Evolutionary conservation across 2,797 vertebrate species (phyloP).

Genomic region (Moxostoma hubbsi): DNA sequence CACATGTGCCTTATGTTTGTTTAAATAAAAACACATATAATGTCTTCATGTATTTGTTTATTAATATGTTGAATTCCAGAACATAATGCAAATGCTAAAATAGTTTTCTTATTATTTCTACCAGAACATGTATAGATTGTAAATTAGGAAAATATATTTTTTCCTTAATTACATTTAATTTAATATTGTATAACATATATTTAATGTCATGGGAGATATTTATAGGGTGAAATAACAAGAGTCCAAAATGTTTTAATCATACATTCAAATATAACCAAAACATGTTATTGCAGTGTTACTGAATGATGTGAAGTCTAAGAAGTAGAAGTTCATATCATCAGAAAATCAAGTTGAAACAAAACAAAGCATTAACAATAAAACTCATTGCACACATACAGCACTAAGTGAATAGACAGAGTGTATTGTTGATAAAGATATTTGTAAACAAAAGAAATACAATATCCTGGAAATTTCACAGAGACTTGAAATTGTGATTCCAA

Average conservation of each 20-base stretch:
- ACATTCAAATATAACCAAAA: background rate
- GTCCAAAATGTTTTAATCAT: background rate
- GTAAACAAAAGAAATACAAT: background rate
- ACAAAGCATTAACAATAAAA: background rate
- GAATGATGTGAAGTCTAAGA: background rate
- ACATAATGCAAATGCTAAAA: background rate
- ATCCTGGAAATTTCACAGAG: background rate
- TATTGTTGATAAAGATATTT: background rate
- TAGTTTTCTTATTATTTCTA: background rate
- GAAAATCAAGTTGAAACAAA: background rate
- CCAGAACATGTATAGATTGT: background rate
- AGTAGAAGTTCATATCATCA: no score
- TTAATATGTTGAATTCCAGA: background rate
- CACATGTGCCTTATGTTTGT: slow-evolving; percentile 12
- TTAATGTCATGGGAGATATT: background rate
- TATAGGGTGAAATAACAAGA: background rate
- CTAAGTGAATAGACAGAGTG: background rate
- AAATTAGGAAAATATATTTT: background rate
- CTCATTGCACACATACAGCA: background rate
- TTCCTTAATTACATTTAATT: slow-evolving; percentile 4
- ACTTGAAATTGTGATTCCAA: background rate
- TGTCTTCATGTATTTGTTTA: slow-evolving; percentile 1
- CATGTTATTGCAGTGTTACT: background rate
- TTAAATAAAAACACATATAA: slow-evolving; percentile 14
- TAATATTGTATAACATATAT: background rate